Base-by-base conservation (phyloP, 2,797 vertebrate genomes). In the Trichosurus vulpecula region DNA sequence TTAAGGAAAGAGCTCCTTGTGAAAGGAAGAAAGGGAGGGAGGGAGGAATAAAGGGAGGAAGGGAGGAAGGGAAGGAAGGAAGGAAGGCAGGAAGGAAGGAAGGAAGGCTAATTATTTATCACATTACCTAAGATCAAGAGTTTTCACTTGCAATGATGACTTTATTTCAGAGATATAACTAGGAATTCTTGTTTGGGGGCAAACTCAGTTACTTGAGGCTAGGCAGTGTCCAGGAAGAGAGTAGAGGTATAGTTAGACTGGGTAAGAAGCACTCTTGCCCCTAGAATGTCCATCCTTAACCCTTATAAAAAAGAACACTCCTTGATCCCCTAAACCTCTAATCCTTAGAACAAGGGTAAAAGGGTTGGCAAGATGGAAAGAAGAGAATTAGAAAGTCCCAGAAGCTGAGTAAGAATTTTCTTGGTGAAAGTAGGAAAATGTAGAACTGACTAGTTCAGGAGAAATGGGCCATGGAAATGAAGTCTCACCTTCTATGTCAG, bases 1-100 rank as follows among this genome's bases (percentile, higher is more conserved):
- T 90, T 58, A 91, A 94, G 91, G 94, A 81, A 81, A 81, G 41
- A 93, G 52, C 25, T 92, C 74, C 89, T 19, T 66, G 53, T 92
- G 87, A 22, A 13, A 58, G 29, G 47, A 54, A 55, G 47, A 74
- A 93, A 12, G 9, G 90, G 3, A 55, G 13, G 56, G 51, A 92
- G 16, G 52, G 0, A n/a, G 27, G 14, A 41, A n/a, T 14, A 14
- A n/a, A 41, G n/a, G 6, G 2, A 19, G 0, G 90, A 89, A 53
- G 16, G 94, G 47, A 3, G 54, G 10, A 0, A 47, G 10, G 5
- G 27, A 91, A 4, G 27, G 4, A 14, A 53, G 16, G 30, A 94
- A 53, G 51, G 22, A 25, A 94, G 92, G 16, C 9, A 29, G 6
- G 31, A 31, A 90, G 6, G 3, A 12, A 66, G 19, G 13, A 47